Evolutionary conservation across 2,888 invertebrate genomes (phyloP), one percentile per base, ranked within the genome.

Genomic region (Cactoblastis cactorum): DNA sequence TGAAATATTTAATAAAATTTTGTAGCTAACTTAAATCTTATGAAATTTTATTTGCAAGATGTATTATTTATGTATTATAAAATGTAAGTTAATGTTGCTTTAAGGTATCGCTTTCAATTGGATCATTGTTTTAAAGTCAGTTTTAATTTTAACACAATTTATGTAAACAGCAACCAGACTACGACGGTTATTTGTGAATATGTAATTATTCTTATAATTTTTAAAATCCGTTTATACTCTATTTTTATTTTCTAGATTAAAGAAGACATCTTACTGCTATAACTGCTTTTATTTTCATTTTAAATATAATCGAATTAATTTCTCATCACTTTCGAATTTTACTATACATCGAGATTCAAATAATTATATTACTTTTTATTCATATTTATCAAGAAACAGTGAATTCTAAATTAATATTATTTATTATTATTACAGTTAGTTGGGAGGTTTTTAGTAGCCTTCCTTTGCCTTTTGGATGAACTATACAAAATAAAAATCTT

Each of bases 201-300:
- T 90, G 89, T 89, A 89, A 89, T 89, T 88, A 87, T 83, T 85
- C 87, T 87, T 87, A 84, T 89, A 85, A 87, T 89, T 86, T 85
- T 86, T 85, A 80, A 87, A 87, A 86, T 88, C 86, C 86, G 84
- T 85, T 88, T 87, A 80, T 88, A 87, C 83, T 85, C 83, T 87
- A 85, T 88, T 89, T 88, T 89, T 87, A 89, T 88, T 89, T 89
- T 87, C 83, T 87, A 88, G 87, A 89, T 86, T 89, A 88, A 88
- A 89, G 81, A 87, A 83, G 87, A 87, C 83, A 77, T 78, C 76
- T 87, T 89, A 87, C 83, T 84, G 84, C 83, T 80, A 53, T 60
- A 54, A 61, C 70, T 70, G 65, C 67, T 72, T 76, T 74, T 56
- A 63, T 57, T 67, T 59, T 22, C 34, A 43, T 4, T 49, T 52